A percentile compares a stretch with the other conserved stretches of the same genome.
Conservation (phyloP, 2,113 vertebrate genomes). For the Urocolius indicus region DNA sequence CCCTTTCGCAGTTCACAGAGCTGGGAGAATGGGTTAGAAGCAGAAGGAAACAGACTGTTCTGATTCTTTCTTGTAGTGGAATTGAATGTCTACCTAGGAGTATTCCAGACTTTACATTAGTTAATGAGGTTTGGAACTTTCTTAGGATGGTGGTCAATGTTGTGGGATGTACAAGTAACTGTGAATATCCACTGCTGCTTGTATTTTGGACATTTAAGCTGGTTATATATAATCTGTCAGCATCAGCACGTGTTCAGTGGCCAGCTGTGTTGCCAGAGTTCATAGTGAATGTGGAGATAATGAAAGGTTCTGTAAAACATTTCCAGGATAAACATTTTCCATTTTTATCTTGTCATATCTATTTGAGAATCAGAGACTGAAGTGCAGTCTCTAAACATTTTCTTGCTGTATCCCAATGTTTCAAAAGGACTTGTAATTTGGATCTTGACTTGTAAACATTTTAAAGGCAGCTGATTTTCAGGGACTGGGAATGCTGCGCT, state of each 20-base stretch:
- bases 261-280: constrained; percentile 40
- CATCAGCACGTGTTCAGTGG: not conserved
- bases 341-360: constrained; percentile 1
- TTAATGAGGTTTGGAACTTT: not conserved
- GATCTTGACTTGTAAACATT: constrained; percentile 29
- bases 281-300: not conserved
- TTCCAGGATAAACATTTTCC: constrained; percentile 55
- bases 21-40: not conserved
- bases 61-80: not conserved
- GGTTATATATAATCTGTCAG: not conserved
- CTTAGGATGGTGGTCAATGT: not conserved
- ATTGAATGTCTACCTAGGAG: not conserved
- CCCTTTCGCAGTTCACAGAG: not conserved
- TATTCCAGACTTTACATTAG: not conserved
- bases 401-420: constrained; percentile 21
- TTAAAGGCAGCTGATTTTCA: not conserved
- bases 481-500: not conserved
- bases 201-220: not conserved
- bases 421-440: constrained; percentile 46
- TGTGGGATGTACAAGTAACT: not conserved
- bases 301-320: constrained; percentile 15
- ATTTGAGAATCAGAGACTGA: constrained; percentile 18
- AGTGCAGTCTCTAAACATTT: constrained; percentile 2
- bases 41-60: not conserved
- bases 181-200: not conserved